These are phyloP conservation scores for Lepidocyrtoides sp. DNA, from an alignment of 2,888 invertebrate species.

Conservation along the genomic window DNA sequence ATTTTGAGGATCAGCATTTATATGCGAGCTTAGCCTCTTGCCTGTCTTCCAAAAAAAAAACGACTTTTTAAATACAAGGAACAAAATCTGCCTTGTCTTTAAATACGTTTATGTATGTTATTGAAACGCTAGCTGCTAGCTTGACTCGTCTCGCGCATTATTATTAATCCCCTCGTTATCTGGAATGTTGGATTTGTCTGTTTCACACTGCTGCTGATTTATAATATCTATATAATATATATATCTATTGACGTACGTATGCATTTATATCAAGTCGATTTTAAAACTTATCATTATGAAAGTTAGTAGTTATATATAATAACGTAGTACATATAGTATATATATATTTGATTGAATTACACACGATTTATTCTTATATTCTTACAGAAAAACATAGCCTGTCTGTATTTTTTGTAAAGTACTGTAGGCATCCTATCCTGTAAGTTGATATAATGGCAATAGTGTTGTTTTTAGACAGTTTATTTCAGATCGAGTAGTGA, in stretches of 20 bases:
- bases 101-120: slow-evolving; percentile 45
- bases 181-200: slow-evolving; percentile 73
- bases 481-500: slow-evolving; percentile 85
- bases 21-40: slow-evolving; percentile 51
- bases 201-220: slow-evolving; percentile 63
- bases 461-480: slow-evolving; percentile 81
- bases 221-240: slow-evolving; percentile 44
- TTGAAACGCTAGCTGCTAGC: slow-evolving; percentile 61
- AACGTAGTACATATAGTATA: slow-evolving; percentile 56
- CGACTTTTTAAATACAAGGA: slow-evolving; percentile 24
- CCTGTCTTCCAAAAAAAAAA: slow-evolving; percentile 49
- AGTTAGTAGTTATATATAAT: slow-evolving; percentile 74
- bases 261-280: slow-evolving; percentile 56
- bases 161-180: background rate
- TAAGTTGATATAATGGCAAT: slow-evolving; percentile 81
- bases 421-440: slow-evolving; percentile 82
- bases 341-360: slow-evolving; percentile 76
- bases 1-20: slow-evolving; percentile 57
- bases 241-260: slow-evolving; percentile 30
- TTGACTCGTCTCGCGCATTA: slow-evolving; percentile 67
- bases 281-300: slow-evolving; percentile 70
- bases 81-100: slow-evolving; percentile 38
- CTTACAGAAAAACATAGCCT: slow-evolving; percentile 80
- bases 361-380: slow-evolving; percentile 63
- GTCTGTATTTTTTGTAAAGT: slow-evolving; percentile 73